Evolutionary conservation across 1,140 invertebrate species (phyloP), one percentile per base, ranked within the genome.

Genomic region (Drosophila saltans): DNA sequence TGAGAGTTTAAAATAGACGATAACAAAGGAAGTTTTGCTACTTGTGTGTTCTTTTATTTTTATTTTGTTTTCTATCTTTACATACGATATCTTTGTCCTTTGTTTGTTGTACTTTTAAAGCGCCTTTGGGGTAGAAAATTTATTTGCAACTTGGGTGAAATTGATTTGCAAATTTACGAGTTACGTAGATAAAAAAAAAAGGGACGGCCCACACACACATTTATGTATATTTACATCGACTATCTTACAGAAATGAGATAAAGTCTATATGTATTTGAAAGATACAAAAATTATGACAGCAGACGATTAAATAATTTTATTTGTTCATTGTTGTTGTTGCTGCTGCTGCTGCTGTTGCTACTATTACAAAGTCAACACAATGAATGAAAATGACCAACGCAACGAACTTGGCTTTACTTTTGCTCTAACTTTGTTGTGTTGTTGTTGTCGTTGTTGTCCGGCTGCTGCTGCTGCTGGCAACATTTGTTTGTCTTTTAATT

Each of bases 131-230:
- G 11, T 21, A 7, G 16, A n/a, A 59, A 75, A 77, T 81, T 80
- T 73, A 81, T 73, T 59, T 73, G 66, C 66, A 77, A 81, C 79
- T 81, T 81, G 78, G 79, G 66, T 73, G 28, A 81, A 81, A 81
- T 81, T 81, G 78, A 81, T 81, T 81, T 81, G 65, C 40, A 41
- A 70, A 80, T 75, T 80, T 72, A 72, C 55, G 68, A 64, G 58
- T 28, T 45, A 43, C 60, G 41, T 40, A 45, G 61, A 64, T 33
- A 64, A 43, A 16, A 16, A 16, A 16, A 16, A 16, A 16, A 64
- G 10, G 33, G 33, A 16, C 55, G 45, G 39, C n/a, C 16, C 56
- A 4, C 45, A 5, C 0, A 16, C 45, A 5, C 45, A 6, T 24
- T 9, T 24, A 5, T 48, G 3, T 48, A 2, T 30, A 0, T 30